phyloP scores from a whole-genome alignment of 2,113 vertebrate genomes.

The Thalassoma bifasciatum region DNA sequence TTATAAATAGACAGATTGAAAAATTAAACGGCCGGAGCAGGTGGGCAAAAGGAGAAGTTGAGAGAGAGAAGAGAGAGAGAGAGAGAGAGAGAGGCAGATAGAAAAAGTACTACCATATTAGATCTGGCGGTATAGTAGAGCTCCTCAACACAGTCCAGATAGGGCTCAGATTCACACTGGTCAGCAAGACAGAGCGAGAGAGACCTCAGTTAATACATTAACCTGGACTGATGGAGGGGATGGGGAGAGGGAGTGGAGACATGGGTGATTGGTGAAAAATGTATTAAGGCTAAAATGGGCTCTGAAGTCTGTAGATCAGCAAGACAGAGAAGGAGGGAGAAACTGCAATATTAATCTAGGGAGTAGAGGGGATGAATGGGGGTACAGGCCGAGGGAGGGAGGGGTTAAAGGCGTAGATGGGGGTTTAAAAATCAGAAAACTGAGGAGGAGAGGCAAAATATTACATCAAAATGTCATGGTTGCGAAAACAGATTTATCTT shows the following conservation, averaged over 20 bases:
- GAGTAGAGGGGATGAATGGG: neutral
- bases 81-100: conserved; percentile 61
- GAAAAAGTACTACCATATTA: conserved; percentile 93
- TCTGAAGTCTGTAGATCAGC: conserved; percentile 32
- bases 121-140: conserved; percentile 99
- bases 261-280: conserved; percentile 48
- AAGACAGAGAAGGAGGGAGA: conserved; percentile 15
- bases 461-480: neutral
- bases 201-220: conserved; percentile 91
- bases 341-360: conserved; percentile 35
- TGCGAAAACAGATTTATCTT: neutral
- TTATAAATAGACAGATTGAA: conserved; percentile 35
- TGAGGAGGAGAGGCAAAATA: conserved; percentile 13
- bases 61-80: conserved; percentile 71
- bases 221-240: conserved; percentile 70
- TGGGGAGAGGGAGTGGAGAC: conserved; percentile 46
- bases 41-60: conserved; percentile 39
- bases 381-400: neutral
- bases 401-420: neutral
- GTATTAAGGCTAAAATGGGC: conserved; percentile 46
- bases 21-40: conserved; percentile 27
- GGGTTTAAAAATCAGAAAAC: conserved; percentile 14
- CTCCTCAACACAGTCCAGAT: conserved; percentile 99
- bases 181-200: conserved; percentile 93
- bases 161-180: conserved; percentile 95